A percentile compares a stretch with the other conserved stretches of the same genome.
phyloP scores from a whole-genome alignment of 2,888 invertebrate genomes.

The Boloria selene region DNA sequence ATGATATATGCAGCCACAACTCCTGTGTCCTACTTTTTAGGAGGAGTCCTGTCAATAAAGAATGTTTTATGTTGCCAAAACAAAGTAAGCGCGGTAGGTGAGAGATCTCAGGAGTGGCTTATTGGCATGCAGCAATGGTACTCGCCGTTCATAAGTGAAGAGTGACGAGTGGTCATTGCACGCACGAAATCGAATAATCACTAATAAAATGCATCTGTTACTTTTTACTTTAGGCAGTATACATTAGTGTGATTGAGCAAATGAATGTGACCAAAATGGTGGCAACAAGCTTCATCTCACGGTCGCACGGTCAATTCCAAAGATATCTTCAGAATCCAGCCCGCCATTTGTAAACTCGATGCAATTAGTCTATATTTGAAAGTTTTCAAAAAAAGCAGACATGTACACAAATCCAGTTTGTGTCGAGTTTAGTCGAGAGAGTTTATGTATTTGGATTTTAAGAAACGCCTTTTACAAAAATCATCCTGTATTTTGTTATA shows the following conservation, averaged over 20 bases:
- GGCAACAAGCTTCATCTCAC: slow-evolving; percentile 24
- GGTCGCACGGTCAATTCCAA: slow-evolving; percentile 32
- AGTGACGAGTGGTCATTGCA: slow-evolving; percentile 19
- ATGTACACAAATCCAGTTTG: slow-evolving; percentile 20
- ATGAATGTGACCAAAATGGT: slow-evolving; percentile 36
- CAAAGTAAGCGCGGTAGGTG: slow-evolving; percentile 37
- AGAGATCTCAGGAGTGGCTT: slow-evolving; percentile 37
- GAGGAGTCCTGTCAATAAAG: slow-evolving; percentile 42
- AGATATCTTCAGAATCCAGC: slow-evolving; percentile 34
- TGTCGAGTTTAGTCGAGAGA: neutral
- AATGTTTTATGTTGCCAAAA: slow-evolving; percentile 39
- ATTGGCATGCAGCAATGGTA: slow-evolving; percentile 37
- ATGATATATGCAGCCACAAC: slow-evolving; percentile 48
- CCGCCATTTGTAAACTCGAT: slow-evolving; percentile 36
- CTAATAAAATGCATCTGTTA: slow-evolving; percentile 31
- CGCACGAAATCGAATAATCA: slow-evolving; percentile 12
- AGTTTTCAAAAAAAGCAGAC: slow-evolving; percentile 29
- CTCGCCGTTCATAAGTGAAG: slow-evolving; percentile 31
- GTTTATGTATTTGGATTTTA: slow-evolving; percentile 1
- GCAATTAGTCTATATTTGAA: slow-evolving; percentile 35
- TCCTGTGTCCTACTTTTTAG: slow-evolving; percentile 44
- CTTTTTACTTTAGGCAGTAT: slow-evolving; percentile 21
- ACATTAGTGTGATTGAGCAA: slow-evolving; percentile 36
- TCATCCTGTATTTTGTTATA: neutral
- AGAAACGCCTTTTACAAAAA: neutral